Percentiles rank a stretch among this genome's conserved stretches.
Conservation (phyloP, 2,888 invertebrate genomes). For the Scaptomyza flava region DNA sequence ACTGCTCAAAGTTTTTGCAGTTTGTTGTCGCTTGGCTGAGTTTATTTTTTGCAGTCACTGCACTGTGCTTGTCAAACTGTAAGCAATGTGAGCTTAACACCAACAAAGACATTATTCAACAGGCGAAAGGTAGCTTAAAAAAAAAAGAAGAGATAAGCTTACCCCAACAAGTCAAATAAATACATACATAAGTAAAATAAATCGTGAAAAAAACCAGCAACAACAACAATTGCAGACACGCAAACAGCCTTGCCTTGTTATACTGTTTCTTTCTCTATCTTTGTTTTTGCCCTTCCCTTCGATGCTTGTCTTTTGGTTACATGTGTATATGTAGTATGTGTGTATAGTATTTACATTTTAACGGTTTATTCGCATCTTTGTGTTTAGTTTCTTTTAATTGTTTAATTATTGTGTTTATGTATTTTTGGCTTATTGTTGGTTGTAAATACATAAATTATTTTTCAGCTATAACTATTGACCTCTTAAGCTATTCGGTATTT, state of each 20-base stretch:
- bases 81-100: conserved; percentile 38
- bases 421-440: background rate
- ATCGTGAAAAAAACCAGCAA: conserved; percentile 14
- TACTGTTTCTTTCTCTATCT: background rate
- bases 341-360: background rate
- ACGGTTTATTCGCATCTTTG: background rate
- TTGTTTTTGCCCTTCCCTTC: background rate
- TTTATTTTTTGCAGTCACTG: conserved; percentile 47
- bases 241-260: conserved; percentile 36
- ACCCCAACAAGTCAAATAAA: conserved; percentile 30
- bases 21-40: conserved; percentile 47
- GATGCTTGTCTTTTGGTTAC: background rate
- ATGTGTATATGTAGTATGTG: background rate
- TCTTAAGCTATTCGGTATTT: background rate
- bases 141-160: background rate
- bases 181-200: conserved; percentile 38
- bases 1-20: conserved; percentile 15
- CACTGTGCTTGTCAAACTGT: conserved; percentile 50
- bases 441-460: no score
- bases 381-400: conserved; percentile 11
- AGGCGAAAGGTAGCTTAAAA: conserved; percentile 48
- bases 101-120: conserved; percentile 48
- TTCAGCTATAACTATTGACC: background rate
- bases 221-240: conserved; percentile 23
- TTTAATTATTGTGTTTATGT: background rate